Base-by-base conservation (phyloP, 2,113 vertebrate species). In the Pontoporia blainvillei region DNA sequence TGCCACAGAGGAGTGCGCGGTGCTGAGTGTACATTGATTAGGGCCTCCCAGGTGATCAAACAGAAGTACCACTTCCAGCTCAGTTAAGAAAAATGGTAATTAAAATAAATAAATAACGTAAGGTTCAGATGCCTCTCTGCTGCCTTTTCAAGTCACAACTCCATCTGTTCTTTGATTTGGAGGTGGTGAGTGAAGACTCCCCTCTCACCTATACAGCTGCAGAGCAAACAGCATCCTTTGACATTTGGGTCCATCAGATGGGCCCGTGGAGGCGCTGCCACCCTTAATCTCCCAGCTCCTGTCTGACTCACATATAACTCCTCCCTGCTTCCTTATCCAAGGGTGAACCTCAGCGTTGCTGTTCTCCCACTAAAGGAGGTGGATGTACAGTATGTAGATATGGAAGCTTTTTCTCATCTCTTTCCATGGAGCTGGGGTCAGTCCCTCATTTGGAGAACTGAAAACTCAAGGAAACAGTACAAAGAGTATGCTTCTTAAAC, bases 61-160 rank as follows among this genome's bases (percentile, higher is more conserved):
- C 49, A 84, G 73, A 90, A 89, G 57, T 25, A 62, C 34, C 88
- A 75, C 49, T 86, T 84, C 44, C 67, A 96, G 78, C 62, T 85
- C 54, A 59, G 61, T 86, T 92, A 86, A 57, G 79, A 76, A 91
- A 96, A 89, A 62, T 29, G n/a, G 85, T 86, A 75, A 90, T 86
- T 89, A 10, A 78, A 57, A 52, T 52, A 87, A 81, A 64, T 10
- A 52, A 27, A 46, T 46, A 79, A n/a, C 83, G 62, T 62, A 29
- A 94, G 91, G 67, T 85, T 96, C 72, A 90, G 72, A 66, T 91
- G 46, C 79, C 17, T 86, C 95, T 86, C 54, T 34, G 39, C 59
- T 76, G 83, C 76, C 82, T 96, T 92, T 91, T 91, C 72, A 89
- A 96, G 69, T 86, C 49, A 95, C 52, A 92, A 89, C 61, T 21